Conservation (phyloP, 2,113 vertebrate genomes). For the Dipodomys spectabilis region DNA sequence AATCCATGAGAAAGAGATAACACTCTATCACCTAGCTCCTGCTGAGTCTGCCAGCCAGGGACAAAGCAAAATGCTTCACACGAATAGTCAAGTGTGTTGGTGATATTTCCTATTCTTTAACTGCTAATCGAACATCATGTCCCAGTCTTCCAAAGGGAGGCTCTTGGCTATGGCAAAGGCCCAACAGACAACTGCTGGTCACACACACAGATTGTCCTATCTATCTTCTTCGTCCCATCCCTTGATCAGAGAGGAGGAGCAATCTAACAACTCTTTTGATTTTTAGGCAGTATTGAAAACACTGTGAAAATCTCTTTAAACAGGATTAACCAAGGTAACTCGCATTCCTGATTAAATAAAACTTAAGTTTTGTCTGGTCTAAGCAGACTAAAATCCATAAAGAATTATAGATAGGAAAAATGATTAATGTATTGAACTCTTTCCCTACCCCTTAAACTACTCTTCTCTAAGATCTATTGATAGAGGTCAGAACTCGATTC, state of each 20-base stretch:
- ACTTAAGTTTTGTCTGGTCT: neutral
- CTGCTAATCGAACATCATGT: neutral
- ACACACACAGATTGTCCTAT: neutral
- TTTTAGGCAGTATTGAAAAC: neutral
- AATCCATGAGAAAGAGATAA: constrained; percentile 46
- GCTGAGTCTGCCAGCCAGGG: neutral
- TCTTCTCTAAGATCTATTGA: neutral
- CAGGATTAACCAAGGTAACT: neutral
- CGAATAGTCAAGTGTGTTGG: neutral
- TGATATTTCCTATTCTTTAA: constrained; percentile 24
- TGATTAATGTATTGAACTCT: constrained; percentile 1
- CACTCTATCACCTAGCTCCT: neutral
- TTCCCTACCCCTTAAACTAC: neutral
- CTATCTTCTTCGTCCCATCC: neutral
- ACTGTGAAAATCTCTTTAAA: neutral
- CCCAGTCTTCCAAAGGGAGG: too few species aligned
- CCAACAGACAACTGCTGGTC: neutral
- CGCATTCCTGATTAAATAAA: neutral
- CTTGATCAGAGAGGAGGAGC: neutral
- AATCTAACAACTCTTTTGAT: constrained; percentile 15
- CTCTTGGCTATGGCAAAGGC: neutral
- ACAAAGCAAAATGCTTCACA: constrained; percentile 38
- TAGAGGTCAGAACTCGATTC: constrained; percentile 20
- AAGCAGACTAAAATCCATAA: constrained; percentile 33
- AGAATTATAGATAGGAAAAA: constrained; percentile 23